These are phyloP conservation scores for Forficula auricularia DNA, from an alignment of 1,140 invertebrate genomes.

Conservation along the genomic window DNA sequence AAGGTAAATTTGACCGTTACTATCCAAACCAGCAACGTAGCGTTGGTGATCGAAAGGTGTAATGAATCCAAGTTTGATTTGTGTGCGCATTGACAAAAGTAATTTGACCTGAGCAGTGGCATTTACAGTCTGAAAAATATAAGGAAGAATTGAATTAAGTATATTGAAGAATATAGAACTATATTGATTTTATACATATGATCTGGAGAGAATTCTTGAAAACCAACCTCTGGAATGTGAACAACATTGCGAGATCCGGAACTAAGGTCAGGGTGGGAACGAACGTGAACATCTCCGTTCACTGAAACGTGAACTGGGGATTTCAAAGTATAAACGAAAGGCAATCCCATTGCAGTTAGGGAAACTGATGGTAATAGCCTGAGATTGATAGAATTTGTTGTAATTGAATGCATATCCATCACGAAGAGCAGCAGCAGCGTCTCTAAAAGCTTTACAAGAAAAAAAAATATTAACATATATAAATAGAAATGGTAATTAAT, in stretches of 20 bases:
- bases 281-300: conserved; percentile 26
- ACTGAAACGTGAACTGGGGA: conserved; percentile 29
- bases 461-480: too few relatives aligned
- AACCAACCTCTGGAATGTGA: too few relatives aligned
- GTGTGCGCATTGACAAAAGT: conserved; percentile 27
- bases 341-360: conserved; percentile 45
- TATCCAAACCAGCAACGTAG: conserved; percentile 37
- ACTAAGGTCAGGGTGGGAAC: conserved; percentile 23
- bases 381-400: conserved; percentile 33
- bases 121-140: too few relatives aligned
- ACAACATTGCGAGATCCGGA: too few relatives aligned
- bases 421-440: conserved; percentile 15
- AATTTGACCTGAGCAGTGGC: conserved; percentile 24
- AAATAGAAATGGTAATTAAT: too few relatives aligned
- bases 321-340: conserved; percentile 39
- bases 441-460: too few relatives aligned
- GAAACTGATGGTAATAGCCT: conserved; percentile 37
- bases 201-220: too few relatives aligned
- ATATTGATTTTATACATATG: too few relatives aligned
- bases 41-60: conserved; percentile 38
- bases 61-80: conserved; percentile 40
- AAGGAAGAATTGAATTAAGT: too few relatives aligned
- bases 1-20: conserved; percentile 32
- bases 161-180: too few relatives aligned
- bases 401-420: conserved; percentile 31